These are phyloP conservation scores for Pelobates fuscus DNA, from an alignment of 2,113 vertebrate genomes.

Conservation along the genomic window DNA sequence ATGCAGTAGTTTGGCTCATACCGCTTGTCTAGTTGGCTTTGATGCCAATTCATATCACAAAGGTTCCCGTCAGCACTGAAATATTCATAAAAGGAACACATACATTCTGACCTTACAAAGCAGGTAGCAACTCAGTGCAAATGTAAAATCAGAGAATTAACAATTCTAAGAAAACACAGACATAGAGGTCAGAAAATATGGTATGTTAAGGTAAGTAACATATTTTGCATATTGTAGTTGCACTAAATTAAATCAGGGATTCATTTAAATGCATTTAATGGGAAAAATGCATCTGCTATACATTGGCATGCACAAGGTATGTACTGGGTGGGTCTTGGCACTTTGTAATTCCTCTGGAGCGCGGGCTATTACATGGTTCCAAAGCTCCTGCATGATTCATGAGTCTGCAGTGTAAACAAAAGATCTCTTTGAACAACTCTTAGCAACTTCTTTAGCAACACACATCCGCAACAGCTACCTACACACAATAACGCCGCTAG, in stretches of 20 bases:
- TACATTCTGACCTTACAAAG: slow-evolving; percentile 42
- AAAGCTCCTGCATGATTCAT: no score
- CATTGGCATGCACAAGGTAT: no score
- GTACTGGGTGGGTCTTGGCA: no score
- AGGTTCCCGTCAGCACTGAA: slow-evolving; percentile 49
- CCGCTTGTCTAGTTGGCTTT: slow-evolving; percentile 41
- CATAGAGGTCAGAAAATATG: slow-evolving; percentile 24
- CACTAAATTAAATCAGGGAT: background rate
- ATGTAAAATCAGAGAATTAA: slow-evolving; percentile 30
- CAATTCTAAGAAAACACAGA: slow-evolving; percentile 11
- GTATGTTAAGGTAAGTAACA: background rate
- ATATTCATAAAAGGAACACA: slow-evolving; percentile 48
- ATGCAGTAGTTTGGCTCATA: slow-evolving; percentile 46
- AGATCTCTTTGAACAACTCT: no score
- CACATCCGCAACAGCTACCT: no score
- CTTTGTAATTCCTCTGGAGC: no score
- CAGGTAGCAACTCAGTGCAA: slow-evolving; percentile 39
- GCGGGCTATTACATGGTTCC: no score
- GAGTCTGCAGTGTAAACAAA: no score
- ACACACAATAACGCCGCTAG: no score
- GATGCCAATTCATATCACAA: slow-evolving; percentile 48
- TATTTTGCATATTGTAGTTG: background rate
- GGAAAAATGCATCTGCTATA: no score
- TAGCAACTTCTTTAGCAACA: no score
- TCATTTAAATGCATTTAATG: no score